These are phyloP conservation scores for Myotis yumanensis DNA, from an alignment of 2,113 vertebrate genomes.

Conservation along the genomic window DNA sequence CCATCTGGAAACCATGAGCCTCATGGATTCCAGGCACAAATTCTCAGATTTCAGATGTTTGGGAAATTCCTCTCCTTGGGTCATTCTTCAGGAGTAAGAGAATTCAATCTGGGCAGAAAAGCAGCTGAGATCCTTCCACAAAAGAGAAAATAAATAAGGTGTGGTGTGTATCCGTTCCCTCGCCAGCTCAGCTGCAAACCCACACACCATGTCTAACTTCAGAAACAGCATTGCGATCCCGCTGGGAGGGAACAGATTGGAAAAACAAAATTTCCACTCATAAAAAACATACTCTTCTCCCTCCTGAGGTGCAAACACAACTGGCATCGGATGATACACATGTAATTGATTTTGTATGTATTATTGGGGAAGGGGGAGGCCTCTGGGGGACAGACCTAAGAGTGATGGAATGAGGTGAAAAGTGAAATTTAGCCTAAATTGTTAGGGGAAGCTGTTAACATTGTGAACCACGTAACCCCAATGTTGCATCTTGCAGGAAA, in stretches of 20 bases:
- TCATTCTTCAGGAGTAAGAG: conserved; percentile 62
- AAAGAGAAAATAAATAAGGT: conserved; percentile 75
- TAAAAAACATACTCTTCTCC: conserved; percentile 21
- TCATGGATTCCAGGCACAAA: conserved; percentile 41
- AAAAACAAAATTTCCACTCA: conserved; percentile 47
- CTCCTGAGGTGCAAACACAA: conserved; percentile 48
- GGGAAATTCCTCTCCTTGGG: conserved; percentile 65
- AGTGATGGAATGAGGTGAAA: neutral
- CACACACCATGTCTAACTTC: conserved; percentile 71
- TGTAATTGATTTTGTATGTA: conserved; percentile 22
- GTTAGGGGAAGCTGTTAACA: neutral
- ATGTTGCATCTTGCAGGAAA: neutral
- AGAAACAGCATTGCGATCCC: conserved; percentile 31
- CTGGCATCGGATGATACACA: conserved; percentile 31
- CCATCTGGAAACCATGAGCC: conserved; percentile 72
- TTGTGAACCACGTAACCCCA: neutral
- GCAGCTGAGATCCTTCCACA: conserved; percentile 72
- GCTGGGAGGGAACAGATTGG: conserved; percentile 55
- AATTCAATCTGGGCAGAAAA: conserved; percentile 58
- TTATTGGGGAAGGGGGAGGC: neutral
- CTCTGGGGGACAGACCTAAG: neutral
- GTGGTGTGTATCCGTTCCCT: neutral
- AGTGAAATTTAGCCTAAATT: neutral
- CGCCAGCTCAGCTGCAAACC: conserved; percentile 50
- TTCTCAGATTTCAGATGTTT: conserved; percentile 67